These are phyloP conservation scores for Stomatorhinus ivindoensis DNA, from an alignment of 2,113 vertebrate genomes.

Conservation along the genomic window DNA sequence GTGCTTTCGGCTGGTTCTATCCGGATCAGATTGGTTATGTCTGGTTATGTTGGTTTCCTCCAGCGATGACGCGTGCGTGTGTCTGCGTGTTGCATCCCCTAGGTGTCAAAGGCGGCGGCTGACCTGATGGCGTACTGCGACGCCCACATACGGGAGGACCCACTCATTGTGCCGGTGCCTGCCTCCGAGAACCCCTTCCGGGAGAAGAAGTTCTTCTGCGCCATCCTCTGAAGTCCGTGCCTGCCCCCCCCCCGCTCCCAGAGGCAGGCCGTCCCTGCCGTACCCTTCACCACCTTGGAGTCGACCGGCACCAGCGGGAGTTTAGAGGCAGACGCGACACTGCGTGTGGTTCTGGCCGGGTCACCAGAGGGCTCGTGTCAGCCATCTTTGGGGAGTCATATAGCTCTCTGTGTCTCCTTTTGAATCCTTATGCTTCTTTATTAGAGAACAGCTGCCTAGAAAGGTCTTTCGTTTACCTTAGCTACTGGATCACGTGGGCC, in stretches of 20 bases:
- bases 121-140: conserved; percentile 96
- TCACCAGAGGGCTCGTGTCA: background rate
- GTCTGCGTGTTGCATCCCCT: background rate
- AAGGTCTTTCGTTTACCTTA: conserved; percentile 1
- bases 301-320: background rate
- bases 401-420: conserved; percentile 19
- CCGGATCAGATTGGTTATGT: background rate
- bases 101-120: conserved; percentile 95
- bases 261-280: background rate
- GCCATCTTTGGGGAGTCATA: conserved; percentile 2
- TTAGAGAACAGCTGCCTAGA: conserved; percentile 5
- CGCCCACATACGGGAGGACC: conserved; percentile 89
- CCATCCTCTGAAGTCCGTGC: conserved; percentile 76
- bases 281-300: conserved; percentile 4
- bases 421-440: background rate
- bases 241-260: conserved; percentile 42
- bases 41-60: background rate
- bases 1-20: background rate
- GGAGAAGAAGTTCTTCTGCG: conserved; percentile 98
- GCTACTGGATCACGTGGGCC: background rate
- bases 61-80: background rate
- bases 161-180: conserved; percentile 89
- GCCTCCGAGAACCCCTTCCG: conserved; percentile 97
- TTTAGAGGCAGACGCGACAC: background rate
- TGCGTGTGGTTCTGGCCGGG: background rate